A percentile compares a stretch with the other conserved stretches of the same genome.
Conservation (phyloP, 2,113 vertebrate species). For the Orcinus orca region DNA sequence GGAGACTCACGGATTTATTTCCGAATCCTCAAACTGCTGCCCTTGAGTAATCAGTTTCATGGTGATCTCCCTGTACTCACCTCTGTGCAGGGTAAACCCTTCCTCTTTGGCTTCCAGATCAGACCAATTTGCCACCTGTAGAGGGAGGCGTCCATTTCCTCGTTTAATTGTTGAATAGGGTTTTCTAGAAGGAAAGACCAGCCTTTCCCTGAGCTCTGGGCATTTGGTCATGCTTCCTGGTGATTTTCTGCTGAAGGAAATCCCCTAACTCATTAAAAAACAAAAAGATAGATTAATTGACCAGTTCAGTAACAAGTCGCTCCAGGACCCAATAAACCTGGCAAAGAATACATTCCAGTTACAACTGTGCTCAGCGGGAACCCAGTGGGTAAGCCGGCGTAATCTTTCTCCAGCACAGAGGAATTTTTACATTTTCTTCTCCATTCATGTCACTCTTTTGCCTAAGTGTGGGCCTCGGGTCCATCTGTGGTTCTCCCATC, state of each 20-base stretch:
- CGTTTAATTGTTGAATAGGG: conserved; percentile 76
- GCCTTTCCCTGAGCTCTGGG: conserved; percentile 78
- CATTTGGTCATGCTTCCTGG: conserved; percentile 84
- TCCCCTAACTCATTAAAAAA: conserved; percentile 90
- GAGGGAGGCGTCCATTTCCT: conserved; percentile 75
- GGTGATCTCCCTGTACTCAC: conserved; percentile 73
- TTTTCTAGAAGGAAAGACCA: conserved; percentile 76
- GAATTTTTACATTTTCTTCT: conserved; percentile 31
- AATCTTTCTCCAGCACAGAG: conserved; percentile 69
- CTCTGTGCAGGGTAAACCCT: conserved; percentile 73
- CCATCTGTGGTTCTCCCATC: neutral
- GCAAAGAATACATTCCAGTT: conserved; percentile 86
- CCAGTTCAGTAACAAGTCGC: conserved; percentile 86
- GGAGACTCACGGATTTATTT: conserved; percentile 81
- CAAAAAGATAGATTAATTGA: conserved; percentile 89
- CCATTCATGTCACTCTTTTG: conserved; percentile 66
- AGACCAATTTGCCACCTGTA: conserved; percentile 77
- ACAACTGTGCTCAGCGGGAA: conserved; percentile 80
- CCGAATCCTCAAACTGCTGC: conserved; percentile 70
- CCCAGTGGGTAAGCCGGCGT: conserved; percentile 71
- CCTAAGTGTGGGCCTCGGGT: neutral
- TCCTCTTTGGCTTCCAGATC: conserved; percentile 72
- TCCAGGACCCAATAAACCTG: conserved; percentile 89
- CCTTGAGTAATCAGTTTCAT: conserved; percentile 73
- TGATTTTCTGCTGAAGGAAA: conserved; percentile 86